These are phyloP conservation scores for Willisornis vidua DNA, from an alignment of 2,113 vertebrate species.

Conservation along the genomic window DNA sequence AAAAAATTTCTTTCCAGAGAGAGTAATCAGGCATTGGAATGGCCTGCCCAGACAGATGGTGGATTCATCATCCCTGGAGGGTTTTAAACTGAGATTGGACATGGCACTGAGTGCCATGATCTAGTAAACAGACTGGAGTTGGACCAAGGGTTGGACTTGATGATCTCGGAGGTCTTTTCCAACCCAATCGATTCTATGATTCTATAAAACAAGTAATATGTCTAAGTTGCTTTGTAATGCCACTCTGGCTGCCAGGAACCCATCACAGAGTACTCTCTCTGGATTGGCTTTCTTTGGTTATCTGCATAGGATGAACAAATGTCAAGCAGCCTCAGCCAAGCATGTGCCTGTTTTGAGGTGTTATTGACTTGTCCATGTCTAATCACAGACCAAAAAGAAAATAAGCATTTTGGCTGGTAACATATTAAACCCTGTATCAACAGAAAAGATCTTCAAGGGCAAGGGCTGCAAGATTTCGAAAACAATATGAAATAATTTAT, in stretches of 20 bases:
- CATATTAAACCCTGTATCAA: background rate
- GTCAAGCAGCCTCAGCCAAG: background rate
- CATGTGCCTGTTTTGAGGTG: background rate
- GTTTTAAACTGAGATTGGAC: too few species aligned
- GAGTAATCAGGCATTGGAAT: too few species aligned
- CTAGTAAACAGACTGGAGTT: too few species aligned
- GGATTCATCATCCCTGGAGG: too few species aligned
- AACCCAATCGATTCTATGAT: too few species aligned
- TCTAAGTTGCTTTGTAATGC: background rate
- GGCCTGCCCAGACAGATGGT: too few species aligned
- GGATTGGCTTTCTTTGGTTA: background rate
- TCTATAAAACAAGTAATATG: background rate
- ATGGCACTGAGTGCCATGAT: too few species aligned
- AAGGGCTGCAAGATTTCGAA: background rate
- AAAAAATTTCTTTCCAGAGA: too few species aligned
- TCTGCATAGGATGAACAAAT: background rate
- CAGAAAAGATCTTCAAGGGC: background rate
- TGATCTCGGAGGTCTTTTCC: too few species aligned
- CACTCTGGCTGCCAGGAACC: background rate
- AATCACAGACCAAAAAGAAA: conserved; percentile 12
- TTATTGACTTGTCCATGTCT: background rate
- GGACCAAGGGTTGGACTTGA: too few species aligned
- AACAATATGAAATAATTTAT: background rate
- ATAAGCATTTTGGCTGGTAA: background rate
- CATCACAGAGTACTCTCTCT: background rate